phyloP scores from a whole-genome alignment of 2,113 vertebrate genomes.

The Theropithecus gelada region DNA sequence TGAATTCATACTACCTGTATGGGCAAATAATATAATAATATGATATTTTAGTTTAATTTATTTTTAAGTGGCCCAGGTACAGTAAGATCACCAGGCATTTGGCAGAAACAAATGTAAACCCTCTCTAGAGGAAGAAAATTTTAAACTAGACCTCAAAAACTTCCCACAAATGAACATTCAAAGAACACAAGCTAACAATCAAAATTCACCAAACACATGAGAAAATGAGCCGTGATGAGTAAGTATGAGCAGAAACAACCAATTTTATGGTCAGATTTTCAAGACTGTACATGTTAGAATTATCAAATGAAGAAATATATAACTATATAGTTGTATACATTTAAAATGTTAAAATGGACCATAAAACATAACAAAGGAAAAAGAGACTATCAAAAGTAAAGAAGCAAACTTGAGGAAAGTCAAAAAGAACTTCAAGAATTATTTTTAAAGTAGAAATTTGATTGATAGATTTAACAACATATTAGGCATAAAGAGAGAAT shows the following conservation, averaged over 20 bases:
- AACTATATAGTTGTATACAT: background rate
- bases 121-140: background rate
- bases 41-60: background rate
- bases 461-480: background rate
- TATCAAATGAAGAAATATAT: background rate
- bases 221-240: background rate
- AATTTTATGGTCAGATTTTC: background rate
- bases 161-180: background rate
- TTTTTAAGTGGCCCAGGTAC: background rate
- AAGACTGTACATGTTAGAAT: background rate
- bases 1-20: background rate
- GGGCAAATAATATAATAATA: background rate
- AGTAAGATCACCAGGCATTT: background rate
- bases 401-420: background rate
- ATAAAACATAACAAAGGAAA: background rate
- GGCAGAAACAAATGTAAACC: background rate
- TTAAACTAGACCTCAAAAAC: background rate
- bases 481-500: background rate
- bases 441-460: background rate
- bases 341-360: background rate
- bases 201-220: background rate
- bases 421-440: background rate
- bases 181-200: background rate
- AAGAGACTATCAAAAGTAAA: background rate
- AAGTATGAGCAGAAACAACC: background rate